phyloP scores from a whole-genome alignment of 1,140 invertebrate species.

The Conus betulinus region DNA sequence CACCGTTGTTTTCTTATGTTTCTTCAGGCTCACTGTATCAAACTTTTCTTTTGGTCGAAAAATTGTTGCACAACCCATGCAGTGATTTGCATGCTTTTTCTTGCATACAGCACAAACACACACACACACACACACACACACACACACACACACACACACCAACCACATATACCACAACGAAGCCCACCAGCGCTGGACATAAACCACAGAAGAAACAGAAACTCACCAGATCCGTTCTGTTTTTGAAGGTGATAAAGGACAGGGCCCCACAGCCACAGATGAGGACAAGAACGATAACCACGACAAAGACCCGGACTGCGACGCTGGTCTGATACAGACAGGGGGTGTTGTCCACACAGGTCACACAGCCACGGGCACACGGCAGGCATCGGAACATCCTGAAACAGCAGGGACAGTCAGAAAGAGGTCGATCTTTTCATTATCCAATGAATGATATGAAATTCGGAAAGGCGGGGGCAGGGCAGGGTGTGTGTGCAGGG shows the following conservation, averaged over 20 bases:
- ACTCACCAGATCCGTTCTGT: slow-evolving; percentile 73
- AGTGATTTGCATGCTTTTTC: neutral
- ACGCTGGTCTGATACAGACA: slow-evolving; percentile 90
- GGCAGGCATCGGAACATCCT: slow-evolving; percentile 78
- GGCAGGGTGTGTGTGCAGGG: neutral
- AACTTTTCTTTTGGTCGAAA: neutral
- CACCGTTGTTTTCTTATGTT: neutral
- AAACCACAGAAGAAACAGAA: neutral
- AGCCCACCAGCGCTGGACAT: neutral
- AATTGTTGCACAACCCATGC: neutral
- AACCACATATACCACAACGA: neutral
- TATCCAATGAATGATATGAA: neutral
- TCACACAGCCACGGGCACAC: slow-evolving; percentile 87
- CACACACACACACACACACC: too few relatives aligned
- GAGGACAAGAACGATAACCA: slow-evolving; percentile 88
- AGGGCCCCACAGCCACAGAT: slow-evolving; percentile 85
- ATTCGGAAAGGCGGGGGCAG: neutral
- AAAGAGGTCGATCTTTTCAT: neutral
- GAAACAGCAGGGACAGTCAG: neutral
- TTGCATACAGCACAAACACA: neutral
- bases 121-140: neutral
- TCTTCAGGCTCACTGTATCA: neutral
- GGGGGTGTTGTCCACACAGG: slow-evolving; percentile 85
- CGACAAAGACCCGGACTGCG: slow-evolving; percentile 88
- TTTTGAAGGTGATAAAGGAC: slow-evolving; percentile 86